A percentile compares a stretch with the other conserved stretches of the same genome.
Evolutionary conservation across 2,888 invertebrate species (phyloP).

Genomic region (Formica aserva): DNA sequence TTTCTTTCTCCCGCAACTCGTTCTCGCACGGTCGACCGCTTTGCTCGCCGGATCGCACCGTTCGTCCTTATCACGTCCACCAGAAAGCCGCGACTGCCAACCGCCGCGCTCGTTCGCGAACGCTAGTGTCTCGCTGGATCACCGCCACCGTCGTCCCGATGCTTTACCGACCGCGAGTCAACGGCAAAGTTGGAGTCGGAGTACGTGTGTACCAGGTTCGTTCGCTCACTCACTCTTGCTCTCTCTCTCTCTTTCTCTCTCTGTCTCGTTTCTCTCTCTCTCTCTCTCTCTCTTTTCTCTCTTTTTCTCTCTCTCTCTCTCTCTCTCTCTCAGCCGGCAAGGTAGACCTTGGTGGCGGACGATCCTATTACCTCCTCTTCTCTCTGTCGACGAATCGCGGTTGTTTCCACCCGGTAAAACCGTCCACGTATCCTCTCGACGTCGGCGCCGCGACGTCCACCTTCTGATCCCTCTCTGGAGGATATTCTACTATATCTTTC

Average conservation of each 20-base stretch:
- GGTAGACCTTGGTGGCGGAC: slow-evolving; percentile 55
- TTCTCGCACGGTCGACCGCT: slow-evolving; percentile 27
- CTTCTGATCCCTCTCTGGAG: background rate
- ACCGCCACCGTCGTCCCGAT: slow-evolving; percentile 38
- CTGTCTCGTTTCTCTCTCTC: background rate
- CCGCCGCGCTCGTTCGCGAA: slow-evolving; percentile 52
- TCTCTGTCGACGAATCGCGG: slow-evolving; percentile 35
- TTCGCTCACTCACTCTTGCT: background rate
- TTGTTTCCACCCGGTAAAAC: slow-evolving; percentile 37
- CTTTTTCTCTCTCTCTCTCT: slow-evolving; percentile 14
- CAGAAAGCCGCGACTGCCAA: slow-evolving; percentile 68
- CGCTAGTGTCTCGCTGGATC: slow-evolving; percentile 63
- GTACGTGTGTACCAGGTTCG: slow-evolving; percentile 17
- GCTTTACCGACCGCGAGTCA: slow-evolving; percentile 66
- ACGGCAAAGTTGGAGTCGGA: slow-evolving; percentile 10
- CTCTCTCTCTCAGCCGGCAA: slow-evolving; percentile 61
- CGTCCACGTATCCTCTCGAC: slow-evolving; percentile 20
- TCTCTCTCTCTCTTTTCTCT: background rate
- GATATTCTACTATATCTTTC: slow-evolving; percentile 19
- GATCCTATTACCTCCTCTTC: slow-evolving; percentile 62
- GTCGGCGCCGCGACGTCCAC: slow-evolving; percentile 2
- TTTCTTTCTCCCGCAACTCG: background rate
- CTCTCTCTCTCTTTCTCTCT: background rate
- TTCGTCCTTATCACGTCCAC: slow-evolving; percentile 69
- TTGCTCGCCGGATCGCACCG: slow-evolving; percentile 56